phyloP scores from a whole-genome alignment of 2,797 vertebrate species.

The Rachycentron canadum region DNA sequence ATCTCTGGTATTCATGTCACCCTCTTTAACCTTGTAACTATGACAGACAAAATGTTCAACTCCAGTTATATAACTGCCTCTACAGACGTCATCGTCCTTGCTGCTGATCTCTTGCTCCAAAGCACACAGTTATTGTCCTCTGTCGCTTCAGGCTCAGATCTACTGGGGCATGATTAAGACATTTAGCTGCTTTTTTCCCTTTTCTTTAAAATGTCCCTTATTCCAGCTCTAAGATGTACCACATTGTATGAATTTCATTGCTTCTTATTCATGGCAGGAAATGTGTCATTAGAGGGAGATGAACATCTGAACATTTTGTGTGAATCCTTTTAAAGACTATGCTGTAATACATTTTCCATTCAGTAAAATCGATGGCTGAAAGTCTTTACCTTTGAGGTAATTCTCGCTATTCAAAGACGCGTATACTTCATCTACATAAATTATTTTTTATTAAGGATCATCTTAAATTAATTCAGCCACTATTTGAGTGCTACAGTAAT shows the following conservation, averaged over 20 bases:
- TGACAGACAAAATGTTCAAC: conserved; percentile 85
- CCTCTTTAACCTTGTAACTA: conserved; percentile 81
- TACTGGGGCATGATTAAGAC: conserved; percentile 66
- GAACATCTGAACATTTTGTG: conserved; percentile 21
- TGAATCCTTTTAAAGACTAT: conserved; percentile 17
- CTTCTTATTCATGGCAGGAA: conserved; percentile 33
- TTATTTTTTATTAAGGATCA: conserved; percentile 6
- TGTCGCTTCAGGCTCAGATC: conserved; percentile 66
- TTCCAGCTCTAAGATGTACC: conserved; percentile 11
- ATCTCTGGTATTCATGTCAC: conserved; percentile 82
- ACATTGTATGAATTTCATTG: conserved; percentile 15
- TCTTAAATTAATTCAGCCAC: conserved; percentile 20
- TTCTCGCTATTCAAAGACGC: conserved; percentile 3
- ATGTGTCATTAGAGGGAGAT: not conserved
- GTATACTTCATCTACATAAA: conserved; percentile 1
- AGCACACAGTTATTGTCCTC: conserved; percentile 74
- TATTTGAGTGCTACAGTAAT: not conserved
- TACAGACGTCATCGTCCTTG: conserved; percentile 78
- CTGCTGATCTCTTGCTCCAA: conserved; percentile 74
- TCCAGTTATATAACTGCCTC: conserved; percentile 81
- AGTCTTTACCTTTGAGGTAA: conserved; percentile 6
- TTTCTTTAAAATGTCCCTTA: conserved; percentile 7
- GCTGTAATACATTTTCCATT: conserved; percentile 4
- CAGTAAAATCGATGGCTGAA: not conserved
- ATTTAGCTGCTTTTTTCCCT: conserved; percentile 56